Base-by-base conservation (phyloP, 2,797 vertebrate species). In the Ibycter americanus region DNA sequence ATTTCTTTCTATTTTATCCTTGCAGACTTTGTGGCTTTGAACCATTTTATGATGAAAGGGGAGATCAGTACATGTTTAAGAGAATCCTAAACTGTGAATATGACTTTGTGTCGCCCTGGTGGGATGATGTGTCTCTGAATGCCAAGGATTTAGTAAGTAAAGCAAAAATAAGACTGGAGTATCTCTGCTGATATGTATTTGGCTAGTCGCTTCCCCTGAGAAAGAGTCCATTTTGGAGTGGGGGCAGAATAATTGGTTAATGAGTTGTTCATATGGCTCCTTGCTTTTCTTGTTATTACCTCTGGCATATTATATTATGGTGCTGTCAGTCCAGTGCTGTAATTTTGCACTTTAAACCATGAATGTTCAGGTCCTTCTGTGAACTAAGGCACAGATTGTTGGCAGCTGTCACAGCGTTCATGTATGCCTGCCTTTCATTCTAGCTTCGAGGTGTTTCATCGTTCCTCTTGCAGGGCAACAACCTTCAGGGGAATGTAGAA, bases 31-130 rank as follows among this genome's bases (percentile, higher is more conserved):
- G 99, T 97, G 99, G 99, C 78, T 99, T 99, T 97, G 99, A 99
- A 97, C 99, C 99, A 9, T 99, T 99, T 97, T 99, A 98, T 89
- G 99, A 99, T 91, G 99, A 99, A 95, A 97, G 99, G 92, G 99
- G 99, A 19, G 98, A 99, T 94, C 98, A 99, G 82, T 99, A 98
- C 95, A 99, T 99, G 98, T 99, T 98, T 97, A 99, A 99, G 94
- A 99, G 98, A 96, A 99, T 99, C 97, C 98, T 99, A 84, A 99
- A 99, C 95, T 99, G 99, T 97, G 98, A 99, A 98, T 99, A 99
- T 97, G 98, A 99, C 97, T 99, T 99, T 98, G 98, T 99, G 97
- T 99, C 99, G 96, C 99, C 99, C 95, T 99, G 99, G 99, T 99
- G 99, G 99, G 98, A 99, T 97, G 99, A 99, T 68, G 99, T 99